Evolutionary conservation across 30 jellyfish, hydroid and myxozoan species (phyloP), one percentile per base, ranked within the genome.

Genomic region (Catostylus mosaicus): DNA sequence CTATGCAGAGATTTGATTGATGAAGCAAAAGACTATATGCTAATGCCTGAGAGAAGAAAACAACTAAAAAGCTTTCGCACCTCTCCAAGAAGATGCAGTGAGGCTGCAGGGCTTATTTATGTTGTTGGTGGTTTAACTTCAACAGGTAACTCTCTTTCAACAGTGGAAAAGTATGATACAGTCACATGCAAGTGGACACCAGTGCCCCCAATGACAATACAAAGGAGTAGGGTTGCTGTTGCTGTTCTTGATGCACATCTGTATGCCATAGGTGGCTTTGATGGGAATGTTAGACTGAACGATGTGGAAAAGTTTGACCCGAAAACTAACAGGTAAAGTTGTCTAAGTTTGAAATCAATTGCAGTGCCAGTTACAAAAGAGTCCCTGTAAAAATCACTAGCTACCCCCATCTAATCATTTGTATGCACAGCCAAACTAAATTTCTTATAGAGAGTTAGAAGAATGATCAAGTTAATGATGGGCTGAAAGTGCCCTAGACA

Each of bases 181-280:
- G 88, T 94, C 32, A 82, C 90, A 1, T 89, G 96, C 67, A 67
- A 84, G 48, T 94, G 99, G 99, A 77, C 69, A 35, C 99, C 96
- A 45, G 99, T 94, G 20, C 90, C 91, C 20, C 99, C 99, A 11
- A 94, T 94, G 99, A 71, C 99, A n/a, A 73, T 88, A 19, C 97
- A 88, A 66, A 88, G 99, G 71, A 87, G 97, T 52, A 76, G 99
- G 61, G 99, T 94, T 24, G 99, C 97, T 51, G 97, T 94, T 57
- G 99, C 97, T 20, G 88, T 94, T 48, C 89, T 87, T 34, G 93
- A 88, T 73, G 93, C 90, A 18, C 77, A 94, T 43, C 80, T 94
- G 59, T 94, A 94, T 94, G 99, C 99, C 19, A 77, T 94, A 30
- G 99, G 99, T 20, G 99, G 99, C 43, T 94, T 94, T 79, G 99